phyloP scores from a whole-genome alignment of 1,140 invertebrate species.

The Aleiodes sp. region DNA sequence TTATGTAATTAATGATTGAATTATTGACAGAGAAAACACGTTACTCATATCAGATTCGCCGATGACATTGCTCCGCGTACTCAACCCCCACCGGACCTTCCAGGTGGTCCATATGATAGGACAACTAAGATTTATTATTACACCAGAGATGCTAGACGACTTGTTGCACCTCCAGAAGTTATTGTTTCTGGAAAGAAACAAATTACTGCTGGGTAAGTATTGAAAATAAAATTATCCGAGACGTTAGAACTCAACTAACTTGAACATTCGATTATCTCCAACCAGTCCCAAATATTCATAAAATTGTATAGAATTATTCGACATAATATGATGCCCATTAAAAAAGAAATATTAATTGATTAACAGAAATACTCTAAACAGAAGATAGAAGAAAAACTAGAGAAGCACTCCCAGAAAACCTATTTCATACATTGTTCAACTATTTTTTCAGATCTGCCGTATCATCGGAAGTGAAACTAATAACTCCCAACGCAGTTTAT shows the following conservation, averaged over 20 bases:
- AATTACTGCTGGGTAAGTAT: constrained; percentile 31
- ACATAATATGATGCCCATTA: too few relatives aligned
- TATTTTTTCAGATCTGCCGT: constrained; percentile 16
- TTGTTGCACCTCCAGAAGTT: constrained; percentile 74
- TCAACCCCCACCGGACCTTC: constrained; percentile 79
- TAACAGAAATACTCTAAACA: too few relatives aligned
- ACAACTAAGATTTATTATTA: constrained; percentile 83
- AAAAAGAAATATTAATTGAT: too few relatives aligned
- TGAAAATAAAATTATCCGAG: constrained; percentile 6
- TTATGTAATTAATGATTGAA: constrained; percentile 20
- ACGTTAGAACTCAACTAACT: too few relatives aligned
- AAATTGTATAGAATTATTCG: too few relatives aligned
- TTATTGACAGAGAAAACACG: constrained; percentile 15
- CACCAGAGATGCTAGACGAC: constrained; percentile 77
- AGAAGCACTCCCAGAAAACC: too few relatives aligned
- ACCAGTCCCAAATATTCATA: too few relatives aligned
- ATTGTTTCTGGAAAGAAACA: constrained; percentile 50
- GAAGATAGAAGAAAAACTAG: too few relatives aligned
- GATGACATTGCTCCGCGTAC: constrained; percentile 73
- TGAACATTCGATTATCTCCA: too few relatives aligned
- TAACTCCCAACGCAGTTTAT: constrained; percentile 22
- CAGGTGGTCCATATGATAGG: constrained; percentile 78
- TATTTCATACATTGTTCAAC: neutral
- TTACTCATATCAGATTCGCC: constrained; percentile 68
- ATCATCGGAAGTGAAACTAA: constrained; percentile 1